Conservation (phyloP, 2,888 invertebrate species). For the Dryobotodes eremita region DNA sequence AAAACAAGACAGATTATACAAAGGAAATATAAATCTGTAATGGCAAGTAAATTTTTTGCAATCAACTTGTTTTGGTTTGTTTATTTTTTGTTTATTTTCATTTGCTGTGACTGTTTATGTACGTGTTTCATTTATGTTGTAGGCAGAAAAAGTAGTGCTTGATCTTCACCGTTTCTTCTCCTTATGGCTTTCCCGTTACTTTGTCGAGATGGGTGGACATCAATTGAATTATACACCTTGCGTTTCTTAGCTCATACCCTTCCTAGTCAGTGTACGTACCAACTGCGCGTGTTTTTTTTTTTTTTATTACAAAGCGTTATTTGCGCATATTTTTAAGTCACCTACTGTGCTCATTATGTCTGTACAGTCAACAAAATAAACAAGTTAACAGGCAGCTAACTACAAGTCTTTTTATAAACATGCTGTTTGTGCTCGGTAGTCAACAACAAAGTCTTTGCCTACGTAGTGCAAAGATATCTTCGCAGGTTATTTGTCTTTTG, state of each 20-base stretch:
- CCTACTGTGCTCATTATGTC: not conserved
- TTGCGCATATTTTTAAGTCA: slow-evolving; percentile 6
- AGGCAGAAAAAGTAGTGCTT: slow-evolving; percentile 94
- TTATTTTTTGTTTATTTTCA: slow-evolving; percentile 57
- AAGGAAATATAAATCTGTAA: slow-evolving; percentile 98
- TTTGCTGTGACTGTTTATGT: slow-evolving; percentile 52
- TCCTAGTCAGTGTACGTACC: slow-evolving; percentile 83
- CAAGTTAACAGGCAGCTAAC: not conserved
- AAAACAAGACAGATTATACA: slow-evolving; percentile 99
- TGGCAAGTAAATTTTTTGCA: slow-evolving; percentile 93
- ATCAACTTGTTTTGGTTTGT: slow-evolving; percentile 5
- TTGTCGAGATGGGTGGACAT: slow-evolving; percentile 83
- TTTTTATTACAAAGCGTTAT: slow-evolving; percentile 53
- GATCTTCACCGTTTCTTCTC: slow-evolving; percentile 95
- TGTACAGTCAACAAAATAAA: slow-evolving; percentile 18
- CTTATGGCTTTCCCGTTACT: slow-evolving; percentile 92
- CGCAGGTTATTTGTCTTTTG: not conserved
- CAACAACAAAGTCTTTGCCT: not conserved
- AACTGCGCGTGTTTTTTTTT: slow-evolving; percentile 74
- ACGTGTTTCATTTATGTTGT: slow-evolving; percentile 87
- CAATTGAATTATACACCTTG: slow-evolving; percentile 83
- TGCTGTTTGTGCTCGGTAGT: not conserved
- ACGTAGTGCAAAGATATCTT: not conserved
- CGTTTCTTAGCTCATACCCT: slow-evolving; percentile 81
- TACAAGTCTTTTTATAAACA: not conserved